Percentiles rank a stretch among this genome's conserved stretches.
Evolutionary conservation across 2,888 invertebrate species (phyloP).

Genomic region (Acanthacorydalis orientalis): DNA sequence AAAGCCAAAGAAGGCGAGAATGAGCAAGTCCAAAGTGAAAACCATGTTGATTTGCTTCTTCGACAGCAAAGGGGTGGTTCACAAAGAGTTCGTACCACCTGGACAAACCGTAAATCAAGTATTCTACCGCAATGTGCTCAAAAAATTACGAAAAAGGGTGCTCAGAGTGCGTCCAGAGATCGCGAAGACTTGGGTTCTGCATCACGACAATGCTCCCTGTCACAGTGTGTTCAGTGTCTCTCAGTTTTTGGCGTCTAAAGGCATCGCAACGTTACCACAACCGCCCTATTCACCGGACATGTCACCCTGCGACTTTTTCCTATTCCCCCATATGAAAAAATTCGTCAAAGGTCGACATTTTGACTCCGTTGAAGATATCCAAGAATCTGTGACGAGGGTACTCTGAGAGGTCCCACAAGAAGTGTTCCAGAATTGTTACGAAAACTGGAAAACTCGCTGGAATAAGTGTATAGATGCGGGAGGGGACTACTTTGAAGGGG

Average conservation of each 20-base stretch:
- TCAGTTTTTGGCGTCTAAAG: slow-evolving; percentile 7
- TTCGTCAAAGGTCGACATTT: slow-evolving; percentile 6
- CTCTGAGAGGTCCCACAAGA: slow-evolving; percentile 1
- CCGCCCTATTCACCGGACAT: slow-evolving; percentile 8
- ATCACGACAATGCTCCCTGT: slow-evolving; percentile 6
- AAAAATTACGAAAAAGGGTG: slow-evolving; percentile 4
- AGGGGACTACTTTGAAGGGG: slow-evolving; percentile 7
- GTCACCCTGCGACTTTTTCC: slow-evolving; percentile 6
- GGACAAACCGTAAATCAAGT: slow-evolving; percentile 9
- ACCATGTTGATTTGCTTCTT: slow-evolving; percentile 8
- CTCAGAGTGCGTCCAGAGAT: slow-evolving; percentile 3
- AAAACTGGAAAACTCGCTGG: slow-evolving; percentile 3
- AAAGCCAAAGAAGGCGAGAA: not conserved
- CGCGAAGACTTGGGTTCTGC: slow-evolving; percentile 5
- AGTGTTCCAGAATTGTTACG: slow-evolving; percentile 1
- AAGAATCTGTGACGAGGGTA: slow-evolving; percentile 1
- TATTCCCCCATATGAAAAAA: slow-evolving; percentile 4
- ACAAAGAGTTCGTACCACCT: slow-evolving; percentile 9
- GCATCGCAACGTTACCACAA: not conserved
- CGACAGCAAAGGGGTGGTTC: slow-evolving; percentile 9
- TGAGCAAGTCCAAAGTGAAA: slow-evolving; percentile 8
- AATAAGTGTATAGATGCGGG: slow-evolving; percentile 6
- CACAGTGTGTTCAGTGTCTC: slow-evolving; percentile 2
- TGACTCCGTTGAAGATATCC: slow-evolving; percentile 2
- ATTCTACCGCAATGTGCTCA: slow-evolving; percentile 7